Evolutionary conservation across 2,888 invertebrate genomes (phyloP), one percentile per base, ranked within the genome.

Genomic region (Taphrorychus bicolor): DNA sequence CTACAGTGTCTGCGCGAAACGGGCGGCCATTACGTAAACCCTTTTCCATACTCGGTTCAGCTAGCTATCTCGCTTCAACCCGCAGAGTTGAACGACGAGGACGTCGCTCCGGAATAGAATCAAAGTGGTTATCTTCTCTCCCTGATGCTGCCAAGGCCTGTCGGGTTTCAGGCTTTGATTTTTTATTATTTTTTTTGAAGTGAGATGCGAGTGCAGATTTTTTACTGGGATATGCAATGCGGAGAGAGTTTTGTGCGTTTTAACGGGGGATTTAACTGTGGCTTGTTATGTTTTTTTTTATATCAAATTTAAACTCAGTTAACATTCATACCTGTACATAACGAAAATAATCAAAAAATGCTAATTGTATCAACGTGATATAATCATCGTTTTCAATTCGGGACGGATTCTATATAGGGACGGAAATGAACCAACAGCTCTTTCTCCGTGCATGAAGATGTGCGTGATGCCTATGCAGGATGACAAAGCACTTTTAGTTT

Each of bases 11-110:
- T 54, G 57, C 49, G 57, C 57, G 19, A 17, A 18, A 14, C 57
- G 59, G 59, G 48, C 67, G 40, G 67, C 67, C 67, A 67, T 67
- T 67, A 62, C 59, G 59, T 62, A 67, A 62, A 67, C 53, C 53
- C 60, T 54, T 49, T 62, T 21, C 16, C 14, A 11, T 22, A 16
- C 49, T 23, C 41, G 14, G 63, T 14, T 59, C 42, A 60, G 24
- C 16, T 69, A 53, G 5, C 58, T 24, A 5, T 60, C 69, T 53
- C 58, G 5, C 22, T 62, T 19, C 45, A 4, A 23, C 42, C 2
- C 17, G 32, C 16, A n/a, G 16, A 18, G 17, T 11, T 7, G 0
- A n/a, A 61, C 19, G 45, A 42, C 23, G 61, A 58, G 3, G n/a
- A 18, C 58, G 51, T n/a, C 14, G 14, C 17, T 7, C 19, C 3